Percentiles rank a stretch among this genome's conserved stretches.
phyloP scores from a whole-genome alignment of 2,888 invertebrate species.

The Empis stercorea region DNA sequence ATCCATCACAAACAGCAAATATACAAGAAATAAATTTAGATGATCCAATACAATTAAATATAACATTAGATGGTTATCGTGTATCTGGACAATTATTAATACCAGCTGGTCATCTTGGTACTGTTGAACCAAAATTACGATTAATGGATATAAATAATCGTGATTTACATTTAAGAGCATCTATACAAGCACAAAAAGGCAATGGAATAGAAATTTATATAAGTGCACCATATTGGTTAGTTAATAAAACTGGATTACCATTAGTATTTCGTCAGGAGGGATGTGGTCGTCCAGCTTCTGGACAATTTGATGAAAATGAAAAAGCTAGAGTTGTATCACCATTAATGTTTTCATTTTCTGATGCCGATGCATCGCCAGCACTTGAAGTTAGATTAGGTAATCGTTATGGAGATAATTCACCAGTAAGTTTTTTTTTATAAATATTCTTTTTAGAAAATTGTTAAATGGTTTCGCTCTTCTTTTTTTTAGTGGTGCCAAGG shows the following conservation, averaged over 20 bases:
- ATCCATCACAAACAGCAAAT: slow-evolving; percentile 37
- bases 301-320: slow-evolving; percentile 92
- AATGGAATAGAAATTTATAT: slow-evolving; percentile 56
- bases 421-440: slow-evolving; percentile 29
- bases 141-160: slow-evolving; percentile 61
- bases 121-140: slow-evolving; percentile 55
- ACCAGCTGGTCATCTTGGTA: slow-evolving; percentile 35
- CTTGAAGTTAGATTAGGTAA: slow-evolving; percentile 65
- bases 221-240: slow-evolving; percentile 84
- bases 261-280: slow-evolving; percentile 88
- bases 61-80: slow-evolving; percentile 75
- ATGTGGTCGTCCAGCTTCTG: slow-evolving; percentile 60
- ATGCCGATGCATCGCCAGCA: slow-evolving; percentile 72
- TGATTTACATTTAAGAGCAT: slow-evolving; percentile 60
- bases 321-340: slow-evolving; percentile 85
- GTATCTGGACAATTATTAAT: slow-evolving; percentile 51
- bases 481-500: slow-evolving; percentile 65
- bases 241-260: slow-evolving; percentile 93
- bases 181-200: slow-evolving; percentile 46
- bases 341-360: slow-evolving; percentile 84
- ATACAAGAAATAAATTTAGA: slow-evolving; percentile 41
- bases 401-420: slow-evolving; percentile 41
- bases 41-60: slow-evolving; percentile 55
- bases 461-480: not conserved
- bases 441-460: not conserved